These are phyloP conservation scores for Triops longicaudatus DNA, from an alignment of 1,140 invertebrate species.

Conservation along the genomic window DNA sequence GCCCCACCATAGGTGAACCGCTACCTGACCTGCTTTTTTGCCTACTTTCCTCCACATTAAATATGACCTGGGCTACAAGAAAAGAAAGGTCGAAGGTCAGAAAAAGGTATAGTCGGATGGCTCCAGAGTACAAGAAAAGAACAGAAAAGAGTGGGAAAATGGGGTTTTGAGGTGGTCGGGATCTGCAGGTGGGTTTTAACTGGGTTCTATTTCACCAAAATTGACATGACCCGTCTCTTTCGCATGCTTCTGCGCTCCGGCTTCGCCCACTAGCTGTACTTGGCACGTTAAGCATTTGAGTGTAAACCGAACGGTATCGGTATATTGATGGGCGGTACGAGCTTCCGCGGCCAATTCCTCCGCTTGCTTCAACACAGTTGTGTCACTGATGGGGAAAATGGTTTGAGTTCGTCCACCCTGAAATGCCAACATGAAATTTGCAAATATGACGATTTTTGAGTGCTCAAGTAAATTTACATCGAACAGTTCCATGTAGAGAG, in stretches of 20 bases:
- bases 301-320: slow-evolving; percentile 77
- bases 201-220: slow-evolving; percentile 60
- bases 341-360: slow-evolving; percentile 76
- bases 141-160: neutral
- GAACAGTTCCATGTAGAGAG: slow-evolving; percentile 70
- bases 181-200: neutral
- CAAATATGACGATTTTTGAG: slow-evolving; percentile 1
- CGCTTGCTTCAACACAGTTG: slow-evolving; percentile 62
- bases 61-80: neutral
- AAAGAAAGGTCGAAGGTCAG: slow-evolving; percentile 3
- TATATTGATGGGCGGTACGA: slow-evolving; percentile 76
- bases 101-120: neutral
- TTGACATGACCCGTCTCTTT: slow-evolving; percentile 71
- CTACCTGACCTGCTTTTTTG: neutral
- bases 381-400: slow-evolving; percentile 68
- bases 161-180: neutral
- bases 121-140: neutral
- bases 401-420: slow-evolving; percentile 62
- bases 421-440: slow-evolving; percentile 4
- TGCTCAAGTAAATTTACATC: slow-evolving; percentile 41
- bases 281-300: slow-evolving; percentile 73
- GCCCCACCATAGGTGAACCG: neutral
- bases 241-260: slow-evolving; percentile 72
- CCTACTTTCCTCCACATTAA: neutral
- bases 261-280: slow-evolving; percentile 60